Conservation (phyloP, 2,888 invertebrate species). For the Drosophila eohydei region DNA sequence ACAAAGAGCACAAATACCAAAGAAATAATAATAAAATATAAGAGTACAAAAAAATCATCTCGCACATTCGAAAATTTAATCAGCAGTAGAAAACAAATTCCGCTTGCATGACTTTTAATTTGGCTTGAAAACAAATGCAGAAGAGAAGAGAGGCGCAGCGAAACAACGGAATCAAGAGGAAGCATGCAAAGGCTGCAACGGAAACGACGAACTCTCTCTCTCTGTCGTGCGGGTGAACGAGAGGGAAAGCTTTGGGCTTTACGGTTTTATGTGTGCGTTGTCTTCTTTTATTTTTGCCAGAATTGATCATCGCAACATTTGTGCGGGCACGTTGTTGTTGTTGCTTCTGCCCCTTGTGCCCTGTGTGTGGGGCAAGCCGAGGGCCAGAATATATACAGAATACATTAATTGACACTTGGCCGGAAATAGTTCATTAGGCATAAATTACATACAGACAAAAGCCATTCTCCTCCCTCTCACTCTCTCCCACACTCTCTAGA, state of each 20-base stretch:
- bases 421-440: conserved; percentile 81
- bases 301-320: conserved; percentile 76
- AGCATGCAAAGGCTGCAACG: conserved; percentile 44
- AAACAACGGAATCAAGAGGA: conserved; percentile 16
- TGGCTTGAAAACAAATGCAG: conserved; percentile 63
- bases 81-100: conserved; percentile 54
- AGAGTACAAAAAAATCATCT: conserved; percentile 25
- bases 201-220: conserved; percentile 37
- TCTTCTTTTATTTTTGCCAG: conserved; percentile 61
- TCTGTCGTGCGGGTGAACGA: conserved; percentile 11
- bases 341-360: conserved; percentile 50
- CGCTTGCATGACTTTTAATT: conserved; percentile 69
- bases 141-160: conserved; percentile 25
- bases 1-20: conserved; percentile 20
- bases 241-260: conserved; percentile 7
- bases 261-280: conserved; percentile 16
- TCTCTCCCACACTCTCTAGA: conserved; percentile 29
- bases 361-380: conserved; percentile 43
- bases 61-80: conserved; percentile 50
- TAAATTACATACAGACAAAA: conserved; percentile 81
- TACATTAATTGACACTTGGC: conserved; percentile 81
- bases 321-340: conserved; percentile 74
- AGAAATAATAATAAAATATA: conserved; percentile 5
- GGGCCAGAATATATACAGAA: conserved; percentile 72
- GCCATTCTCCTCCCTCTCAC: conserved; percentile 43